Evolutionary conservation across 2,888 invertebrate genomes (phyloP).

Genomic region (Anagyrus pseudococci): DNA sequence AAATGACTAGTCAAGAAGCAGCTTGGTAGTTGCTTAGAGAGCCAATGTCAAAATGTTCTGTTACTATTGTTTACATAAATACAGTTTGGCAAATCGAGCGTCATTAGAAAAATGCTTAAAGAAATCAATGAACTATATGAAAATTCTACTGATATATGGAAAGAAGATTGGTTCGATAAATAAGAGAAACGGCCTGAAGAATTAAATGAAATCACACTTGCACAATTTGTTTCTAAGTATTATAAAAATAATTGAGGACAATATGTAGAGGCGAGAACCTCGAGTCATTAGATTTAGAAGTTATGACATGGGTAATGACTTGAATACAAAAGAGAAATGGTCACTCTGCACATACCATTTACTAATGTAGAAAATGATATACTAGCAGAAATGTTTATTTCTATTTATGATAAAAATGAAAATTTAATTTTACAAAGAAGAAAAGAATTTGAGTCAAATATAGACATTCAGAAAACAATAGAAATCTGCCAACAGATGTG

Average conservation of each 20-base stretch:
- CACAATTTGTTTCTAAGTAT: constrained; percentile 56
- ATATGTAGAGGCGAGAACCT: neutral
- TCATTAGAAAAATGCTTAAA: constrained; percentile 49
- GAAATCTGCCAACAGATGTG: constrained; percentile 25
- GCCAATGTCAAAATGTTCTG: constrained; percentile 56
- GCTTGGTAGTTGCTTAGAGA: constrained; percentile 60
- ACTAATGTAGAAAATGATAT: constrained; percentile 53
- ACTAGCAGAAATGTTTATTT: constrained; percentile 40
- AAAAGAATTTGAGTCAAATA: constrained; percentile 50
- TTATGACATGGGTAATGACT: constrained; percentile 52
- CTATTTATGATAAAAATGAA: constrained; percentile 51
- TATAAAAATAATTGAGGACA: neutral
- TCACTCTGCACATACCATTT: constrained; percentile 53
- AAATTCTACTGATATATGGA: constrained; percentile 54
- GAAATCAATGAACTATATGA: constrained; percentile 43
- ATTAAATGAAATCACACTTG: constrained; percentile 50
- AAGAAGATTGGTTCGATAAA: constrained; percentile 57
- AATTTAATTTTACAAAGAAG: constrained; percentile 45
- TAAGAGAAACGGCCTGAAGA: constrained; percentile 46
- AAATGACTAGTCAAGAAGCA: constrained; percentile 59
- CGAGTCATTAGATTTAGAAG: constrained; percentile 52
- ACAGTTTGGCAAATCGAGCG: constrained; percentile 55
- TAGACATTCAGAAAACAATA: constrained; percentile 49
- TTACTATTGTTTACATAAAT: constrained; percentile 42
- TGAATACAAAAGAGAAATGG: constrained; percentile 41